Evolutionary conservation across 2,113 vertebrate species (phyloP).

Genomic region (Protobothrops flavoviridis): DNA sequence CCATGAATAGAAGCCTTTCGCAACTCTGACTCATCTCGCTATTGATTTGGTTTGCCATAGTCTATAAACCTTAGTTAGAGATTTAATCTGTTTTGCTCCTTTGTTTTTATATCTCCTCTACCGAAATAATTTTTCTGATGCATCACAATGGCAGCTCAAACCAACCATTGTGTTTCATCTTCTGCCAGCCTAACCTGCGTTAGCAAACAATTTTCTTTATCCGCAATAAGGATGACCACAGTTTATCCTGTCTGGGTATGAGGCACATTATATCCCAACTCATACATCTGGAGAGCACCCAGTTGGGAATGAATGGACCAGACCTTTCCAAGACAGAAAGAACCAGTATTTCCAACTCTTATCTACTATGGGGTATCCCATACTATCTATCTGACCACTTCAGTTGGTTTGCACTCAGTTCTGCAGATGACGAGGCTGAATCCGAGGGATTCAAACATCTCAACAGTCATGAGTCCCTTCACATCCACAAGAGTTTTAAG

Average conservation of each 20-base stretch:
- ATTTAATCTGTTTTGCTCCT: background rate
- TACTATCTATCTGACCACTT: background rate
- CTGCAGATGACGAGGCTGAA: background rate
- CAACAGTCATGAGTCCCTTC: background rate
- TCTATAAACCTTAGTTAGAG: background rate
- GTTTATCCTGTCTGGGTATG: background rate
- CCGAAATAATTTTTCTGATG: background rate
- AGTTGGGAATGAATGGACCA: background rate
- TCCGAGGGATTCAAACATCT: background rate
- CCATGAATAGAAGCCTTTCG: background rate
- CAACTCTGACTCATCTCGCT: background rate
- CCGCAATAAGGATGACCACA: background rate
- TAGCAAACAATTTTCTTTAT: background rate
- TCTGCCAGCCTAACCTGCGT: background rate
- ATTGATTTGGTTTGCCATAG: background rate
- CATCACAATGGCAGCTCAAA: background rate
- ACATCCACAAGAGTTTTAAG: background rate
- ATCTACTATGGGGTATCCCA: background rate
- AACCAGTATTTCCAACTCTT: background rate
- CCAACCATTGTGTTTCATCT: background rate
- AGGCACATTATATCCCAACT: background rate
- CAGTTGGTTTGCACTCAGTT: background rate
- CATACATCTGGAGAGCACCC: background rate
- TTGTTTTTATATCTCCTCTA: slow-evolving; percentile 1
- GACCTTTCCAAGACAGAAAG: background rate